Base-by-base conservation (phyloP, 2,113 vertebrate species). In the Salvator merianae region DNA sequence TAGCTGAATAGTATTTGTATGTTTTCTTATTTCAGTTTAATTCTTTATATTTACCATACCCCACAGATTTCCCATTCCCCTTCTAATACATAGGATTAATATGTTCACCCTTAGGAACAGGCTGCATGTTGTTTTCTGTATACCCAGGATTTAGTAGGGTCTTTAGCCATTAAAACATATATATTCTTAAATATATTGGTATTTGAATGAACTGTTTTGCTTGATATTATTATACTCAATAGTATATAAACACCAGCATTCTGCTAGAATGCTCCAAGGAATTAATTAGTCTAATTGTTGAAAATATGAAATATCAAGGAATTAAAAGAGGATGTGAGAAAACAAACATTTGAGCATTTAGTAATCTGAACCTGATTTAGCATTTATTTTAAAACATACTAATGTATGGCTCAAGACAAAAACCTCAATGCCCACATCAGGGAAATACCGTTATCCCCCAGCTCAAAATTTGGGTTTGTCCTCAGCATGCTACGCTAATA, bases 201-300 rank as follows among this genome's bases (percentile, higher is more conserved):
- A 16, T 59, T 59, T 59, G 18, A 59, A 59, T 36, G 18, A 5
- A 55, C 1, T 7, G 70, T 85, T 84, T 32, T 4, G 0, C 65
- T 84, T 87, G 47, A 34, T 6, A 89, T 77, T 40, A 76, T 13
- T 77, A 80, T 77, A 78, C 53, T 79, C 26, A 75, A 47, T 30
- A 88, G 73, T 82, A 73, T 59, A 30, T 79, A 77, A 88, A 86
- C 76, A 75, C 0, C 1, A 34, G 9, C 36, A 34, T 20, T 87
- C 36, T 90, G 69, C 90, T 91, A 32, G 70, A 66, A 72, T 82
- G 26, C 93, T 90, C 94, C 55, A 43, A 80, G 91, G 93, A 90
- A 94, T 93, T 94, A 94, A 95, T 96, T 94, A 95, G 76, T 38
- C 80, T 76, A 91, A 89, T 90, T 92, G 87, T 88, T 92, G 87